These are phyloP conservation scores for Neotoxoptera formosana DNA, from an alignment of 1,140 invertebrate species.

Conservation along the genomic window DNA sequence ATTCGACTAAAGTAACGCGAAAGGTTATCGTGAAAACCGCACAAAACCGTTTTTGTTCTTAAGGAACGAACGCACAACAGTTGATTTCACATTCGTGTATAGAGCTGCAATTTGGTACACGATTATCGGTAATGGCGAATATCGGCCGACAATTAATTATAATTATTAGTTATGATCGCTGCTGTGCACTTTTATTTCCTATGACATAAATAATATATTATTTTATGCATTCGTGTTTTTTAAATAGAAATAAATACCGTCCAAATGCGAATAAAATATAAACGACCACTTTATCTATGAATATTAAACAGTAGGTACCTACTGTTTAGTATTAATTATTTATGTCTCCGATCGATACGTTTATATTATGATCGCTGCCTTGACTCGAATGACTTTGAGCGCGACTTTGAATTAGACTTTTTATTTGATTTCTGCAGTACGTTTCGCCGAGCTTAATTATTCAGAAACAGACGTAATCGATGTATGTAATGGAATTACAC, in stretches of 20 bases:
- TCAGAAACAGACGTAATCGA: not conserved
- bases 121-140: not conserved
- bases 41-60: not conserved
- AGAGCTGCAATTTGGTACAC: no score
- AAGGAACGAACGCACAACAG: no score
- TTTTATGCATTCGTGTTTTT: not conserved
- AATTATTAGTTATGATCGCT: not conserved
- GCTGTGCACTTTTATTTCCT: not conserved
- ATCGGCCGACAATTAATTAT: not conserved
- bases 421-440: not conserved
- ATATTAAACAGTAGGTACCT: not conserved
- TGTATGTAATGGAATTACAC: not conserved
- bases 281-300: not conserved
- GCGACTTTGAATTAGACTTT: not conserved
- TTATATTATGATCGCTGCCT: not conserved
- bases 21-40: not conserved
- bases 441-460: not conserved
- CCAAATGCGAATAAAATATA: not conserved
- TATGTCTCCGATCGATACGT: not conserved
- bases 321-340: not conserved
- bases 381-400: not conserved
- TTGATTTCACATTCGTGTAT: no score
- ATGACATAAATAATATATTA: not conserved
- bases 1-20: not conserved
- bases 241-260: not conserved